phyloP scores from a whole-genome alignment of 2,888 invertebrate genomes.

The Gerris lacustris region DNA sequence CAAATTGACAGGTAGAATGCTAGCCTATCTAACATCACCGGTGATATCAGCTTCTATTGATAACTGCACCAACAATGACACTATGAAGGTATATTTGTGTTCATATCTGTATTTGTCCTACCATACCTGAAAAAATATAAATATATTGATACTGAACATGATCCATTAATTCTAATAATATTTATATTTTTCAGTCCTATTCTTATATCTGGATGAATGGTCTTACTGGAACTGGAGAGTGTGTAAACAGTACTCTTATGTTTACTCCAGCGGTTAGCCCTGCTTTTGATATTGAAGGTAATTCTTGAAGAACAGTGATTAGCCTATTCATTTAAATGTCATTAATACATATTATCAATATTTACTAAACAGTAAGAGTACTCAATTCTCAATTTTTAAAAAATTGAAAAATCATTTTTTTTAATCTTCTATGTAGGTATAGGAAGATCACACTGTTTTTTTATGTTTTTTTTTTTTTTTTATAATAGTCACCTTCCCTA shows the following conservation, averaged over 20 bases:
- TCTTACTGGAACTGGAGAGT: slow-evolving; percentile 52
- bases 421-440: no score
- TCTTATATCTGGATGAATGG: slow-evolving; percentile 46
- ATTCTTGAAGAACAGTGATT: slow-evolving; percentile 23
- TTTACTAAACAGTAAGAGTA: no score
- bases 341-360: no score
- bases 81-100: slow-evolving; percentile 33
- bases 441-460: no score
- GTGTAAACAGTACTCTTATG: slow-evolving; percentile 60
- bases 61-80: slow-evolving; percentile 37
- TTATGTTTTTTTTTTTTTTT: no score
- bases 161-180: no score
- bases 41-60: slow-evolving; percentile 34
- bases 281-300: slow-evolving; percentile 63
- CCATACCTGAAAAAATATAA: no score
- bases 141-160: no score
- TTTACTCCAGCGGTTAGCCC: slow-evolving; percentile 65
- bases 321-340: slow-evolving; percentile 7
- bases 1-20: slow-evolving; percentile 46
- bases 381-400: no score
- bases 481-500: no score
- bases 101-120: slow-evolving; percentile 9
- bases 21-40: slow-evolving; percentile 51
- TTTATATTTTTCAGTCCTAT: slow-evolving; percentile 32
- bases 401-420: no score